phyloP scores from a whole-genome alignment of 2,797 vertebrate genomes.

The Phalanger gymnotis region DNA sequence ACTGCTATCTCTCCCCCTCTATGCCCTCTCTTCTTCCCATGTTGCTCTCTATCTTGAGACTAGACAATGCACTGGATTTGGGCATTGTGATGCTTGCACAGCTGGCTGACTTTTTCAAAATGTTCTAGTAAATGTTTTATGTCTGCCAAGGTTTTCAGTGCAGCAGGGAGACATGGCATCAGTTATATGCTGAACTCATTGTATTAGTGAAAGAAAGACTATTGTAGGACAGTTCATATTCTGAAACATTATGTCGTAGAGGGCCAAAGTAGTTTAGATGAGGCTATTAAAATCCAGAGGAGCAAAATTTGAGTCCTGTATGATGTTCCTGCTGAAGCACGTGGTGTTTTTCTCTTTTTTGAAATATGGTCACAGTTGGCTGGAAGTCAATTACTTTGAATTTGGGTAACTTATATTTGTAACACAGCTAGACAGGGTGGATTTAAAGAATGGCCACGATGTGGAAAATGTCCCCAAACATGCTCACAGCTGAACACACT shows the following conservation, averaged over 20 bases:
- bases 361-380: conserved; percentile 68
- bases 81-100: conserved; percentile 16
- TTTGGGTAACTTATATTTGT: conserved; percentile 71
- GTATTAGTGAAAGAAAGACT: conserved; percentile 58
- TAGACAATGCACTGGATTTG: background rate
- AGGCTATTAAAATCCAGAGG: conserved; percentile 66
- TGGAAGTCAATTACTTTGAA: conserved; percentile 77
- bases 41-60: background rate
- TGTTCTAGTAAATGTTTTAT: conserved; percentile 45
- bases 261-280: conserved; percentile 11
- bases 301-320: conserved; percentile 38
- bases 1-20: conserved; percentile 34
- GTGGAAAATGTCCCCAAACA: conserved; percentile 68
- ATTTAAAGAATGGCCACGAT: conserved; percentile 65
- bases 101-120: conserved; percentile 49
- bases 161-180: conserved; percentile 40
- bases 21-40: conserved; percentile 17
- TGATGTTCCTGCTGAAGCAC: conserved; percentile 36
- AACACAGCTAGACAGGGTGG: conserved; percentile 55
- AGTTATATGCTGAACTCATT: conserved; percentile 35
- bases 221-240: conserved; percentile 43
- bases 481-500: conserved; percentile 54
- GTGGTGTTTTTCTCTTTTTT: background rate
- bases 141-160: conserved; percentile 59
- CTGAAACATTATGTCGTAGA: background rate